Base-by-base conservation (phyloP, 1,140 invertebrate species). In the Drosophila busckii region DNA sequence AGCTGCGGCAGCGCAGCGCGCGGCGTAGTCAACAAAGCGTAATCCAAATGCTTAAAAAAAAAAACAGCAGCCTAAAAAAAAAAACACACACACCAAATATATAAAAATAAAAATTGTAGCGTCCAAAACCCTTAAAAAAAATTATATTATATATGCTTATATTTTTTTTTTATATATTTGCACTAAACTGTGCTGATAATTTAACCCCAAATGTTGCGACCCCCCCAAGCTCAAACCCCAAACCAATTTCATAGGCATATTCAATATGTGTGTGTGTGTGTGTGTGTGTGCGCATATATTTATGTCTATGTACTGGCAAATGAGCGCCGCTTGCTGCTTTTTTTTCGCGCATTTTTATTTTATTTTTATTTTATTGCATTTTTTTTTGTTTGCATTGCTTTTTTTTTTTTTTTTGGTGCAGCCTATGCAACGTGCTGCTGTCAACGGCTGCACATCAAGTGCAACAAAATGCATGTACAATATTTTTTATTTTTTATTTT, bases 111-210 rank as follows among this genome's bases (percentile, higher is more conserved):
- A 62, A 68, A 64, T 34, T 63, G 82, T 70, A 80, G 75, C 80
- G 69, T n/a, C n/a, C n/a, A 73, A 84, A 84, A 78, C 80, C 80
- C 69, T 84, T 80, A 67, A 84, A 84, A 73, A 63, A 70, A n/a
- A n/a, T n/a, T n/a, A n/a, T n/a, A n/a, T n/a, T 70, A 41, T 65
- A 55, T 75, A 55, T 69, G 63, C 54, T 56, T 59, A 69, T n/a
- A n/a, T n/a, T n/a, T n/a, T n/a, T n/a, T n/a, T n/a, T n/a, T n/a
- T n/a, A n/a, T n/a, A 65, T 65, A 73, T 64, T 40, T 63, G 50
- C 52, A 23, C 23, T 22, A 16, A 10, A 46, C 44, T 34, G 12
- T 34, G 10, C 28, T 22, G 26, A 31, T 12, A n/a, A n/a, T n/a
- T n/a, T n/a, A n/a, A n/a, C n/a, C n/a, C n/a, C n/a, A n/a, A n/a